phyloP scores from a whole-genome alignment of 1,140 invertebrate genomes.

The Dryas iulia region DNA sequence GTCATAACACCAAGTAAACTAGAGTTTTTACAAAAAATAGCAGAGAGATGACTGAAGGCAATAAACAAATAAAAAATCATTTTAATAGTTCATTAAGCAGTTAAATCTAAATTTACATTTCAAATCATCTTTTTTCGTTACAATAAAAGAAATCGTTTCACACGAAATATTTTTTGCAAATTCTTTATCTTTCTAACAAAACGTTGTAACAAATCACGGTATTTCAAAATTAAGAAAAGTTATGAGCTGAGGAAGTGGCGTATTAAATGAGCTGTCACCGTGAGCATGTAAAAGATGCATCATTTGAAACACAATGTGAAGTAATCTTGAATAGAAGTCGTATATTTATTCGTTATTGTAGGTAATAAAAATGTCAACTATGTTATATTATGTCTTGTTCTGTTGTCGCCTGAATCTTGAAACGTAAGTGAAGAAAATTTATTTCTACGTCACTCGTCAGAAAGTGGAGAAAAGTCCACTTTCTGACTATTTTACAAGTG shows the following conservation, averaged over 20 bases:
- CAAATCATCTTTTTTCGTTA: background rate
- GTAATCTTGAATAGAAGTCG: background rate
- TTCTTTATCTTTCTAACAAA: background rate
- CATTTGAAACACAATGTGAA: slow-evolving; percentile 1
- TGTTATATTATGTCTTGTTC: too few relatives aligned
- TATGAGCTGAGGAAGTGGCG: background rate
- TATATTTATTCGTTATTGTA: background rate
- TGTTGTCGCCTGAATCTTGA: too few relatives aligned
- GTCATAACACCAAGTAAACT: too few relatives aligned
- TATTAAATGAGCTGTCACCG: slow-evolving; percentile 1
- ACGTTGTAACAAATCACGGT: background rate
- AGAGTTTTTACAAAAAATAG: too few relatives aligned
- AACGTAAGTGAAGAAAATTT: too few relatives aligned
- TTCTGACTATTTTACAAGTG: too few relatives aligned
- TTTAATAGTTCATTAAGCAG: background rate
- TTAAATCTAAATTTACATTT: background rate
- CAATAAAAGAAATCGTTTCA: background rate
- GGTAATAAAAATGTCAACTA: background rate
- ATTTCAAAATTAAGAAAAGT: background rate
- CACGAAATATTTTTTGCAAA: background rate
- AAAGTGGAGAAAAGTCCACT: too few relatives aligned
- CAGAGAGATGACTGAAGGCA: too few relatives aligned
- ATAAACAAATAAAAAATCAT: too few relatives aligned
- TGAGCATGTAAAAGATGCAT: background rate
- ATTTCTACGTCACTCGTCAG: too few relatives aligned